A percentile compares a stretch with the other conserved stretches of the same genome.
These are phyloP conservation scores for Urechis unicinctus DNA, from an alignment of 2,888 invertebrate species.

Conservation along the genomic window DNA sequence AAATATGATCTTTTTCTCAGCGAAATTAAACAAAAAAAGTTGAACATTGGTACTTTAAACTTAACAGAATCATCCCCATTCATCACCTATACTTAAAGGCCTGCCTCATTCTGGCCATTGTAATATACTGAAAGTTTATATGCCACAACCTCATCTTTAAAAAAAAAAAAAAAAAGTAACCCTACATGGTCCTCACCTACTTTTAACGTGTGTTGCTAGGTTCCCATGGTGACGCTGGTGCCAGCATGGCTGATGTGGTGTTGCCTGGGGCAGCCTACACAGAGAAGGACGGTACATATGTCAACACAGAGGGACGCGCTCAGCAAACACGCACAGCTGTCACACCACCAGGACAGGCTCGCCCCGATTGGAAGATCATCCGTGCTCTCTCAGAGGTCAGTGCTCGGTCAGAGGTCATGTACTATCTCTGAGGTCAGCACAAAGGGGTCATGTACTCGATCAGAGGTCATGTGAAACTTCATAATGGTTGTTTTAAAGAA, in stretches of 20 bases:
- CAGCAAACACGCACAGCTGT: slow-evolving; percentile 85
- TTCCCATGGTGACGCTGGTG: slow-evolving; percentile 87
- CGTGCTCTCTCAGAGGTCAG: slow-evolving; percentile 88
- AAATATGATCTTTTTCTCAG: too few relatives aligned
- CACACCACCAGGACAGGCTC: slow-evolving; percentile 82
- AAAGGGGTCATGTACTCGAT: neutral
- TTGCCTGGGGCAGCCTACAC: slow-evolving; percentile 95
- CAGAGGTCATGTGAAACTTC: neutral
- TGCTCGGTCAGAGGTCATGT: neutral
- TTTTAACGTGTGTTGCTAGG: slow-evolving; percentile 9
- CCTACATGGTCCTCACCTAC: neutral
- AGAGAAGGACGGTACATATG: slow-evolving; percentile 94
- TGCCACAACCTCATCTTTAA: too few relatives aligned
- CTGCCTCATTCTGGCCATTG: too few relatives aligned
- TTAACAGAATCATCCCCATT: too few relatives aligned
- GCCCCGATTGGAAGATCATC: slow-evolving; percentile 98
- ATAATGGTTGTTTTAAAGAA: neutral
- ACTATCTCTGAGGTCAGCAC: too few relatives aligned
- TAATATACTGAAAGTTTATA: too few relatives aligned
- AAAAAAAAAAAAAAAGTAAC: neutral
- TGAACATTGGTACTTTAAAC: too few relatives aligned
- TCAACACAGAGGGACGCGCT: slow-evolving; percentile 94
- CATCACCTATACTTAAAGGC: too few relatives aligned
- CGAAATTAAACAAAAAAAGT: too few relatives aligned
- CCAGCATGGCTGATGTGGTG: slow-evolving; percentile 83